These are phyloP conservation scores for Trachemys scripta DNA, from an alignment of 2,113 vertebrate species.

Conservation along the genomic window DNA sequence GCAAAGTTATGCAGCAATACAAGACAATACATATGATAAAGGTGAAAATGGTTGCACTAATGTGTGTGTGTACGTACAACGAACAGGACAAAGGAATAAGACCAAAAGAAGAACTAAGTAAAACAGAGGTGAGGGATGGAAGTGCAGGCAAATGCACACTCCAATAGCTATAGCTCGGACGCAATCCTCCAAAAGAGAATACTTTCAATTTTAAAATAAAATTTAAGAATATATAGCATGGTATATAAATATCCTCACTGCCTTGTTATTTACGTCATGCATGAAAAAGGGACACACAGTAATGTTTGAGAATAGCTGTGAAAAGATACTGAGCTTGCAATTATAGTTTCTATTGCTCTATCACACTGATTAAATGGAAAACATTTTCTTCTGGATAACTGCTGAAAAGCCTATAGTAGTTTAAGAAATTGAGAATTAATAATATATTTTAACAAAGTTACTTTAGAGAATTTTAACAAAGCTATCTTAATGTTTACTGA, in stretches of 20 bases:
- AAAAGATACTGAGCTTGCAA: background rate
- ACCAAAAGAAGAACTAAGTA: background rate
- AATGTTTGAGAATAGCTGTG: background rate
- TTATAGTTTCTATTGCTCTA: background rate
- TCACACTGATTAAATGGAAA: fast-evolving
- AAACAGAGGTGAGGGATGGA: background rate
- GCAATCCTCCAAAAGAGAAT: fast-evolving
- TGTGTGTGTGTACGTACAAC: background rate
- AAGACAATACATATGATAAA: background rate
- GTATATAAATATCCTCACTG: background rate
- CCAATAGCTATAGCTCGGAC: background rate
- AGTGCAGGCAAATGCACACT: background rate
- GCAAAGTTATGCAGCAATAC: background rate
- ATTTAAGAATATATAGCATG: background rate
- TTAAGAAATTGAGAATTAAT: background rate
- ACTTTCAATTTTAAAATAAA: background rate
- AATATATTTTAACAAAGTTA: background rate
- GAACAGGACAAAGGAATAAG: background rate
- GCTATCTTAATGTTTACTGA: background rate
- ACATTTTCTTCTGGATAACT: background rate
- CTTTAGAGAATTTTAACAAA: background rate
- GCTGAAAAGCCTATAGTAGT: background rate
- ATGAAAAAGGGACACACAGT: background rate
- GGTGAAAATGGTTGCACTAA: too few relatives aligned
- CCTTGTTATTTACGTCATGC: background rate